phyloP scores from a whole-genome alignment of 1,140 invertebrate genomes.

The Drosophila bocki region DNA sequence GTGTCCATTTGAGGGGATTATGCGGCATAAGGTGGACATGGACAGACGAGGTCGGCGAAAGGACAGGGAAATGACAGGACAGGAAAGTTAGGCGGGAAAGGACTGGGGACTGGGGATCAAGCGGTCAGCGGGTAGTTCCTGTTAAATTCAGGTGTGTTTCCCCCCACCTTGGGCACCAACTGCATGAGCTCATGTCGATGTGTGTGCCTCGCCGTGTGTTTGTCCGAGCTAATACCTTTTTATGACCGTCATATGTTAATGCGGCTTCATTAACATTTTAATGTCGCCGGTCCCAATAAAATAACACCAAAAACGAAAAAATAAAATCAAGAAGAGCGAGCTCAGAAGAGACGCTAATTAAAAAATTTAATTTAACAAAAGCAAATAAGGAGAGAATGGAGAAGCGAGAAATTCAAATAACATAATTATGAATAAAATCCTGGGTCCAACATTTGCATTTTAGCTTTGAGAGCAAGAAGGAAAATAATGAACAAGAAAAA shows the following conservation, averaged over 20 bases:
- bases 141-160: slow-evolving; percentile 51
- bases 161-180: slow-evolving; percentile 30
- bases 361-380: slow-evolving; percentile 76
- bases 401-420: slow-evolving; percentile 35
- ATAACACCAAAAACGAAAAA: slow-evolving; percentile 30
- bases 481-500: background rate
- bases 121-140: slow-evolving; percentile 71
- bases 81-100: slow-evolving; percentile 26
- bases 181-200: slow-evolving; percentile 57
- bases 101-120: slow-evolving; percentile 56
- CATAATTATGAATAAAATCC: slow-evolving; percentile 34
- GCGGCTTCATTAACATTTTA: slow-evolving; percentile 81
- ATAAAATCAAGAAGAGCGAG: slow-evolving; percentile 22
- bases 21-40: slow-evolving; percentile 64
- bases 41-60: slow-evolving; percentile 9
- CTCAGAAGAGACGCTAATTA: slow-evolving; percentile 58
- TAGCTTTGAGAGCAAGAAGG: background rate
- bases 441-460: background rate
- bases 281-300: slow-evolving; percentile 67
- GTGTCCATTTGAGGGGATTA: slow-evolving; percentile 57
- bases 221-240: slow-evolving; percentile 75
- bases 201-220: slow-evolving; percentile 47
- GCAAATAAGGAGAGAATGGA: slow-evolving; percentile 52
- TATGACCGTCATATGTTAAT: slow-evolving; percentile 82
- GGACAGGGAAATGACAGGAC: slow-evolving; percentile 22